A percentile compares a stretch with the other conserved stretches of the same genome.
phyloP scores from a whole-genome alignment of 2,797 vertebrate genomes.

The Tympanoctomys barrerae region DNA sequence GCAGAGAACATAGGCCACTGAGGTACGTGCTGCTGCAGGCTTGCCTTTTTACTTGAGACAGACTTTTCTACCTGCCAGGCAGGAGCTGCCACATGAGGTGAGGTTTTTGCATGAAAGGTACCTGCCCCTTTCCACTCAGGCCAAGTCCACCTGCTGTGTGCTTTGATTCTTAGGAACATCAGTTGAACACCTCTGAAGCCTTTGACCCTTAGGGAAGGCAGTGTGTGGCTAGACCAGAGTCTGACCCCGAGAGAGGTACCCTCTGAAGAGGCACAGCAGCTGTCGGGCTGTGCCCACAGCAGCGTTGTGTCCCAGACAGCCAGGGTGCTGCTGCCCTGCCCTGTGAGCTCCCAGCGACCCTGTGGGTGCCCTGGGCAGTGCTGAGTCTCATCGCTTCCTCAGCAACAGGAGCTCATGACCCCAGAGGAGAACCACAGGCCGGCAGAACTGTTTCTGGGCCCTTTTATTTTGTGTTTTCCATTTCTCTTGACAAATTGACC shows the following conservation, averaged over 20 bases:
- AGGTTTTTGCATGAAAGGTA: neutral
- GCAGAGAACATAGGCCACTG: neutral
- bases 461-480: slow-evolving; percentile 18
- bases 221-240: neutral
- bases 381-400: neutral
- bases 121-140: neutral
- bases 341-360: neutral
- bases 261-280: neutral
- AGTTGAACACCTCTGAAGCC: neutral
- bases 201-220: slow-evolving; percentile 17
- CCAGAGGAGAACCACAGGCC: neutral
- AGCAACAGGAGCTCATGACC: neutral
- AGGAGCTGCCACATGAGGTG: slow-evolving; percentile 37
- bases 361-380: neutral
- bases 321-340: neutral
- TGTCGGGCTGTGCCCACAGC: neutral
- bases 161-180: neutral
- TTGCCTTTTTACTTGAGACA: slow-evolving; percentile 29
- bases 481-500: slow-evolving; percentile 42
- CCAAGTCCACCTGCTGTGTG: neutral
- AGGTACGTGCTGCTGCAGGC: neutral
- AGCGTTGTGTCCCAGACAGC: neutral
- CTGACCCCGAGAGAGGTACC: neutral
- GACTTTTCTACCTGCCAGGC: slow-evolving; percentile 31
- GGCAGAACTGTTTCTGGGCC: neutral